Conservation (phyloP, 2,888 invertebrate genomes). For the Apocheima hispidaria region DNA sequence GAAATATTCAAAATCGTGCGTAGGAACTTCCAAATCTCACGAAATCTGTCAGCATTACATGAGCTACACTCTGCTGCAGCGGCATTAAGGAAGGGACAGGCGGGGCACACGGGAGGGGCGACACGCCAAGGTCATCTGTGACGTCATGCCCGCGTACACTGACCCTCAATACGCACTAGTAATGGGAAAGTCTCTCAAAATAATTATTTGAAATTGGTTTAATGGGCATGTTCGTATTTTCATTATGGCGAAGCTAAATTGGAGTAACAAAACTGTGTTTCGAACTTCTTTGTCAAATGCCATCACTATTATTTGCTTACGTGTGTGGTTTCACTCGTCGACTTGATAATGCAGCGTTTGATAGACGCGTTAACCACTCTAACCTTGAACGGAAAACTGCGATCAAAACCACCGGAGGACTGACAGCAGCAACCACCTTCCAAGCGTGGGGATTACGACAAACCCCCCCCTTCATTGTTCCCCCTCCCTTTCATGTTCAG, state of each 20-base stretch:
- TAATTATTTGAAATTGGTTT: constrained; percentile 2
- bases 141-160: constrained; percentile 77
- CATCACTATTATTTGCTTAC: too few relatives aligned
- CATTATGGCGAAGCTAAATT: too few relatives aligned
- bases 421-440: too few relatives aligned
- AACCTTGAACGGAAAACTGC: too few relatives aligned
- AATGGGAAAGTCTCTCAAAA: constrained; percentile 25
- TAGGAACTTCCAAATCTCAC: background rate
- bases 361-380: too few relatives aligned
- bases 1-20: background rate
- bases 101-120: constrained; percentile 46
- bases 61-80: constrained; percentile 47
- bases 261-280: background rate
- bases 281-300: too few relatives aligned
- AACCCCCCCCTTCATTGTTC: too few relatives aligned
- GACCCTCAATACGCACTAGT: constrained; percentile 74
- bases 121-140: constrained; percentile 83
- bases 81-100: constrained; percentile 43
- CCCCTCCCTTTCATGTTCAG: too few relatives aligned
- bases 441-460: too few relatives aligned
- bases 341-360: too few relatives aligned
- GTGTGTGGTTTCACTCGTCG: too few relatives aligned
- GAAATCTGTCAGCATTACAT: constrained; percentile 46
- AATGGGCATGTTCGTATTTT: background rate
- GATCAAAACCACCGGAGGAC: too few relatives aligned